phyloP scores from a whole-genome alignment of 2,888 invertebrate species.

The Brachynemurus nebulosus region DNA sequence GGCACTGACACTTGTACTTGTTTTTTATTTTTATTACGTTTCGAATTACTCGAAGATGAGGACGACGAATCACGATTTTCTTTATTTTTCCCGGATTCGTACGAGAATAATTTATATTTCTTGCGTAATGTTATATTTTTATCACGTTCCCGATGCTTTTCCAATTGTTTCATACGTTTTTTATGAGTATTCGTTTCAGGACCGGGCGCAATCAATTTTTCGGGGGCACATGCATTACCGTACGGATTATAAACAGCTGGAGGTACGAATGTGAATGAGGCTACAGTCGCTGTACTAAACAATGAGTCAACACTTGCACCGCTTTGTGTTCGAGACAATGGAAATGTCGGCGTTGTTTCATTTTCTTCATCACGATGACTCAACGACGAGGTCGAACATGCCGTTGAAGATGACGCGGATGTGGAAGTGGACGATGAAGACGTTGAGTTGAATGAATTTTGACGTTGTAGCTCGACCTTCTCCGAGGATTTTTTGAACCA shows the following conservation, averaged over 20 bases:
- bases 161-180: conserved; percentile 43
- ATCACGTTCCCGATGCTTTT: conserved; percentile 41
- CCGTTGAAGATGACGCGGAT: not conserved
- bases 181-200: conserved; percentile 51
- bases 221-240: conserved; percentile 27
- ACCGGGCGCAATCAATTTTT: conserved; percentile 35
- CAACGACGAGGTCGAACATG: not conserved
- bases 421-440: conserved; percentile 12
- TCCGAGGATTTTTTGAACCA: conserved; percentile 49
- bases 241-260: conserved; percentile 37
- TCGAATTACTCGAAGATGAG: conserved; percentile 1
- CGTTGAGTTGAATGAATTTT: conserved; percentile 22
- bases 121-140: conserved; percentile 46
- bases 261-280: conserved; percentile 54
- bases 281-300: conserved; percentile 56
- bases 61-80: conserved; percentile 20
- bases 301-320: conserved; percentile 50
- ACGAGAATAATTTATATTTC: conserved; percentile 46
- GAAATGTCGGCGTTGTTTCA: not conserved
- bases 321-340: conserved; percentile 32
- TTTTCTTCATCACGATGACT: not conserved
- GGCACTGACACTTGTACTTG: conserved; percentile 19
- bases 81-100: conserved; percentile 18
- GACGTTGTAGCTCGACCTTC: no score
- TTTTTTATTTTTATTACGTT: conserved; percentile 6